Evolutionary conservation across 1,140 invertebrate genomes (phyloP), one percentile per base, ranked within the genome.

Genomic region (Phthorimaea operculella): DNA sequence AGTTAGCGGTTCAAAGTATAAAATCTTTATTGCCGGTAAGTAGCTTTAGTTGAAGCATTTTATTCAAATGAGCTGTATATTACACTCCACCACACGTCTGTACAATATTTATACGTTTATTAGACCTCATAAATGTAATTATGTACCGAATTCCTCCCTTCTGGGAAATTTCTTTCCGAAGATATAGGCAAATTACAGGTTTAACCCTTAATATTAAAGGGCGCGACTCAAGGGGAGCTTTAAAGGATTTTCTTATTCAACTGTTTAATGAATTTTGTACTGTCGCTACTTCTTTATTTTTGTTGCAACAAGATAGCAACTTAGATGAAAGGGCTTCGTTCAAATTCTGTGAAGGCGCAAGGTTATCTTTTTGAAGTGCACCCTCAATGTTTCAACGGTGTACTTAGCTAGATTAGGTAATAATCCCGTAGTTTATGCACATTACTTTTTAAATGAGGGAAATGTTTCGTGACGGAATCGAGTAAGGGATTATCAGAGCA

Each of bases 391-490:
- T 28, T 28, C 21, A 28, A 28, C 21, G 6, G 6, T 28, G 21
- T 28, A 28, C 21, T 28, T 28, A 28, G 2, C 21, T 28, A 28
- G 21, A 28, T 28, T 28, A 28, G 21, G 21, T 39, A 39, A 12
- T 39, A 39, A 39, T 39, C 36, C 10, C n/a, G 36, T 12, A 39
- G 36, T 12, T 10, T 39, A 39, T 9, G 36, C 10, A 9, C 10
- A 39, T 39, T 39, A 4, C 36, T 12, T 66, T 64, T 59, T 47
- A 64, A 68, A 67, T 64, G 51, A 63, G n/a, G n/a, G 1, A 39
- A 39, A 39, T 39, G 36, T 39, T 39, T 39, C 36, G 10, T n/a
- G 10, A n/a, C 10, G n/a, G 8, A 39, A 39, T 9, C n/a, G 10
- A 10, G 36, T 39, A 15, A 60, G 57, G 57, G 57, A 68, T 61